Evolutionary conservation across 2,888 invertebrate species (phyloP).

Genomic region (Masnerella sp.): DNA sequence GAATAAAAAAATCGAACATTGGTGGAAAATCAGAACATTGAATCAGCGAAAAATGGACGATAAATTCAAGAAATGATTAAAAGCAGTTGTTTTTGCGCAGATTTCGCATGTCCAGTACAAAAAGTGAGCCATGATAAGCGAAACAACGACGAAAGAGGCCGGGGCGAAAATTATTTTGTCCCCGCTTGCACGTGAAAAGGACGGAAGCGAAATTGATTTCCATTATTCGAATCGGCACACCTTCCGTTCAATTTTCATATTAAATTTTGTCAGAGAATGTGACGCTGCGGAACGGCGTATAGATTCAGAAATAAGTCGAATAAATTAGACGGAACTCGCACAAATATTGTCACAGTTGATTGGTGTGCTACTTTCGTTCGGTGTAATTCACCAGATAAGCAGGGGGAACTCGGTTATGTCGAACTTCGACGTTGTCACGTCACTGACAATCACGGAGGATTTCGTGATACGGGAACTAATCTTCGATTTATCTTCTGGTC

Average conservation of each 20-base stretch:
- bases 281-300: constrained; percentile 36
- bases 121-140: too few relatives aligned
- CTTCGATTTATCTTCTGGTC: neutral
- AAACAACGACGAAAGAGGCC: neutral
- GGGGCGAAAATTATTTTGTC: neutral
- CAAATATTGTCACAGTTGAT: constrained; percentile 52
- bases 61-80: too few relatives aligned
- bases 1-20: too few relatives aligned
- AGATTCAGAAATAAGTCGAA: constrained; percentile 53
- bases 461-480: constrained; percentile 18
- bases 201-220: constrained; percentile 19
- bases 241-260: constrained; percentile 46
- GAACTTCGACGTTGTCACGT: constrained; percentile 20
- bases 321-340: constrained; percentile 43
- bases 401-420: constrained; percentile 17
- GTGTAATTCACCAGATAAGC: constrained; percentile 38
- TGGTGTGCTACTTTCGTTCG: constrained; percentile 42
- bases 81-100: too few relatives aligned
- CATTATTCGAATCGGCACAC: constrained; percentile 31
- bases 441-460: constrained; percentile 15
- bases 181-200: neutral
- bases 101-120: too few relatives aligned
- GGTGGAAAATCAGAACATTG: too few relatives aligned
- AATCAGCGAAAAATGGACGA: too few relatives aligned
- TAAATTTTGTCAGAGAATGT: constrained; percentile 35